Base-by-base conservation (phyloP, 2,888 invertebrate genomes). In the Latrodectus hesperus region DNA sequence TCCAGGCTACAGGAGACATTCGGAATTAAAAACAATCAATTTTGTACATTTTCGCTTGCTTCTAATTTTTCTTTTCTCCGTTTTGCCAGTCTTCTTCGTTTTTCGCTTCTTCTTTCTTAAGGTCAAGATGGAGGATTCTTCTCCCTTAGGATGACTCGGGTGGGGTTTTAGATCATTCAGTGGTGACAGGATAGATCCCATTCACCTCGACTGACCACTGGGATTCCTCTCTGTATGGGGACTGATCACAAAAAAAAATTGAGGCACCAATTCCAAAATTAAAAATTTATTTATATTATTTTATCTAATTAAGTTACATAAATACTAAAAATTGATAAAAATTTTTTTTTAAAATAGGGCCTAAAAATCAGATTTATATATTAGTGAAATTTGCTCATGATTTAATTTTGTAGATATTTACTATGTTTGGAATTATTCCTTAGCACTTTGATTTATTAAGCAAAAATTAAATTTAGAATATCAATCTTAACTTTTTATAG, bases 21-120 rank as follows among this genome's bases (percentile, higher is more conserved):
- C 67, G 38, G 75, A 75, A 82, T 82, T 82, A 82, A 82, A 82
- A 82, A 82, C 82, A 75, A 82, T 82, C 82, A 82, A 82, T 82
- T 82, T 75, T 60, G 75, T 68, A 70, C 75, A 55, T 82, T 82
- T 82, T 82, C 55, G 17, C 60, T 60, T 9, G 17, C 38, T 22
- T 3, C 53, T 65, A 17, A 38, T 68, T 77, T 52, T 73, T 22
- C 12, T 76, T 76, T 64, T 64, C 49, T 17, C 67, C 11, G 67
- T 68, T n/a, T 67, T 77, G 38, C 55, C 70, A 71, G 70, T 79
- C 68, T 77, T 52, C 67, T 77, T 77, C 53, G 67, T 9, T 68
- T 68, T 68, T 74, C 67, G 52, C 73, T 60, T n/a, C 49, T 73
- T 52, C 38, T 26, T 74, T 65, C 38, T 10, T 78, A 53, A 51